Conservation (phyloP, 2,113 vertebrate species). For the Cisticola juncidis region DNA sequence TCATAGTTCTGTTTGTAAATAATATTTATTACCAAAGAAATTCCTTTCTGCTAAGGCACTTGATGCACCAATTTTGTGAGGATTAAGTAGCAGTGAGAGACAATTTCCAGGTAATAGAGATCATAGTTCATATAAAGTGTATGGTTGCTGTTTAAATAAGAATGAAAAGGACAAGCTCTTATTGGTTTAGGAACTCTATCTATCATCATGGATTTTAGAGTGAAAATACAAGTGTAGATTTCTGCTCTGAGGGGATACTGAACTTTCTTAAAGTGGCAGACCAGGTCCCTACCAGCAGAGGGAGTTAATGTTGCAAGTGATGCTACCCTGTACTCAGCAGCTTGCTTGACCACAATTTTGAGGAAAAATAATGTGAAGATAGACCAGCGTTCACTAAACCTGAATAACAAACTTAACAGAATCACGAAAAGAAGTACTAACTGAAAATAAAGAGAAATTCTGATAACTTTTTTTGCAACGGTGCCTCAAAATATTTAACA, state of each 20-base stretch:
- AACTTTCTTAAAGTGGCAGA: background rate
- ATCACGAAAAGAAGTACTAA: background rate
- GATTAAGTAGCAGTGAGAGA: background rate
- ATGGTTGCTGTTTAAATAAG: background rate
- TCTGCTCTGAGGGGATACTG: background rate
- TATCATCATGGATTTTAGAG: background rate
- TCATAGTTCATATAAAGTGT: background rate
- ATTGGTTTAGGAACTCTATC: background rate
- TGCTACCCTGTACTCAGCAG: background rate
- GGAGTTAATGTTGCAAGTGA: background rate
- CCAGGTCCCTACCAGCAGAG: conserved; percentile 34
- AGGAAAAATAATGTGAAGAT: background rate
- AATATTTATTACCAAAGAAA: background rate
- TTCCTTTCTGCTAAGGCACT: background rate
- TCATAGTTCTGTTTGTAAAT: background rate
- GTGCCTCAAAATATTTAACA: background rate
- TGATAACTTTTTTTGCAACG: background rate
- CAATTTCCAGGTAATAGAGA: background rate
- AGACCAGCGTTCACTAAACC: background rate
- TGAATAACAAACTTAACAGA: background rate
- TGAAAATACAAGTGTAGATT: background rate
- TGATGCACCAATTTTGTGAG: background rate
- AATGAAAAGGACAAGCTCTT: background rate
- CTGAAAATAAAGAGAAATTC: background rate
- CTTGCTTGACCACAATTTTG: background rate